Conservation (phyloP, 2,888 invertebrate species). For the Acanthococcus lagerstroemiae region DNA sequence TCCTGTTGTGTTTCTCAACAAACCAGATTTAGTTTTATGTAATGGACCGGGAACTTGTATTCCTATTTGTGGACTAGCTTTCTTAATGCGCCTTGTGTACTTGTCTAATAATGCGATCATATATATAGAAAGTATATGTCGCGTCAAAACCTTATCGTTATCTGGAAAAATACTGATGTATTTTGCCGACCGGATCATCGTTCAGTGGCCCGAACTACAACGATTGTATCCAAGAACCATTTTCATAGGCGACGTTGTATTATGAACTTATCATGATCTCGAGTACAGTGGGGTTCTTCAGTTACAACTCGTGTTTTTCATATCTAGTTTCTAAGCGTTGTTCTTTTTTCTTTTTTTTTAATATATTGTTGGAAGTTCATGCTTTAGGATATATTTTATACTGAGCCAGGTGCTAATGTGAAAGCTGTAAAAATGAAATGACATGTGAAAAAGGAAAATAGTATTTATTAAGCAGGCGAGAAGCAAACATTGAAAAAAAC, state of each 20-base stretch:
- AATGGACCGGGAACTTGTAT: slow-evolving; percentile 97
- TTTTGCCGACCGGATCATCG: slow-evolving; percentile 74
- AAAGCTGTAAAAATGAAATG: too few relatives aligned
- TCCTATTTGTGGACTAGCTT: slow-evolving; percentile 72
- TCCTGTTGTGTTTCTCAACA: slow-evolving; percentile 55
- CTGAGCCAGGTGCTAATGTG: too few relatives aligned
- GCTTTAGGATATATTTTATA: too few relatives aligned
- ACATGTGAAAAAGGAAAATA: too few relatives aligned
- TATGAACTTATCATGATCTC: too few relatives aligned
- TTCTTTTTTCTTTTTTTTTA: too few relatives aligned
- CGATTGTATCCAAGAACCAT: background rate
- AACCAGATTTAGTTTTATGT: slow-evolving; percentile 73
- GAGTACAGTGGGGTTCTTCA: too few relatives aligned
- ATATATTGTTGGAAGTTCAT: too few relatives aligned
- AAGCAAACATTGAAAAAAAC: too few relatives aligned
- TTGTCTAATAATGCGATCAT: slow-evolving; percentile 62
- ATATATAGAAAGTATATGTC: slow-evolving; percentile 90
- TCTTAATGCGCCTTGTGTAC: slow-evolving; percentile 58
- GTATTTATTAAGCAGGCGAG: too few relatives aligned
- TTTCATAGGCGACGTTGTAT: slow-evolving; percentile 7
- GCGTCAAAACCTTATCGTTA: slow-evolving; percentile 79
- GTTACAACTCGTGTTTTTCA: too few relatives aligned
- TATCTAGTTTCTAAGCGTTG: too few relatives aligned
- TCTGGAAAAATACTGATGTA: slow-evolving; percentile 76
- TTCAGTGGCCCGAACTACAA: slow-evolving; percentile 78